Evolutionary conservation across 2,797 vertebrate genomes (phyloP), one percentile per base, ranked within the genome.

Genomic region (Novumbra hubbsi): DNA sequence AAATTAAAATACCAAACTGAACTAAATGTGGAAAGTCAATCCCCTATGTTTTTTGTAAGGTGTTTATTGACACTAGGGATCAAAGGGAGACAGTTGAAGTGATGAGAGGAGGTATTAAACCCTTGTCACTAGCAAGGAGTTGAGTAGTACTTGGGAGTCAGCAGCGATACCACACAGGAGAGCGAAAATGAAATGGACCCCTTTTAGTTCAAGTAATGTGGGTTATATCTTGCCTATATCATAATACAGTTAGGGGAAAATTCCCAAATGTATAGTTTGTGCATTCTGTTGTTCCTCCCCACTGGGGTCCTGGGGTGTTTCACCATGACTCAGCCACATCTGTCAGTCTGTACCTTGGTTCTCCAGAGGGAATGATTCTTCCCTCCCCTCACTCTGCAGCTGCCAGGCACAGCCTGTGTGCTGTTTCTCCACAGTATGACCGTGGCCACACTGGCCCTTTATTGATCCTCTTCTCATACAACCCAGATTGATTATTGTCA

Each of bases 271-370:
- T 3, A 21, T 34, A 5, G 16, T 69, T 45, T 49, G 38, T 12
- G n/a, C 34, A 12, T 41, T 76, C 32, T 15, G 11, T 21, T 14
- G 15, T 68, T 74, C 72, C 71, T 73, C 71, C 81, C 73, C 80
- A 75, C 78, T 77, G 76, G 64, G 76, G 28, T 73, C 76, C 60
- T 21, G 62, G 67, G 8, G 66, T 63, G 65, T 76, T 64, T 9
- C 65, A 74, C 62, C 49, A 66, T 52, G 41, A 8, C 68, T 69
- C 64, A 73, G 62, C 17, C 28, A 55, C 49, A 30, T 27, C 63
- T 49, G 9, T 62, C 30, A 12, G 28, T 41, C 28, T 15, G 28
- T 21, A 28, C 45, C 48, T 32, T 55, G 12, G 70, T 68, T 48
- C 50, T 45, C 55, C n/a, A 62, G 62, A 28, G 21, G 41, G 16